Evolutionary conservation across 2,888 invertebrate species (phyloP), one percentile per base, ranked within the genome.

Genomic region (Eupithecia subumbrata): DNA sequence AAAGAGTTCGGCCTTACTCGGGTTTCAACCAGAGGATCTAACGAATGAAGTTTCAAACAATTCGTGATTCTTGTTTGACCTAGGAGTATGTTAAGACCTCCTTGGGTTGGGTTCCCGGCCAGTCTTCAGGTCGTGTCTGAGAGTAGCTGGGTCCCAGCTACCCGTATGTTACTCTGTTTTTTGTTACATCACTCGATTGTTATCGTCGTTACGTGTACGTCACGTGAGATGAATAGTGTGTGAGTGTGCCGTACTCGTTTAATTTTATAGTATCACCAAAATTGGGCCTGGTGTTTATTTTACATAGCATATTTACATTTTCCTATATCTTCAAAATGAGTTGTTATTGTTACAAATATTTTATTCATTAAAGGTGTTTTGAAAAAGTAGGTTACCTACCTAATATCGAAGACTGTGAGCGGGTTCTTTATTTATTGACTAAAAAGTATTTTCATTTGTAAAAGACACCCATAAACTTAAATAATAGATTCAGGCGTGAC

Each of bases 181-280:
- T n/a, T 18, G 77, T 77, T 78, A 74, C 71, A 74, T 76, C 73
- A 80, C 63, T 48, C 63, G 74, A 75, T 72, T 66, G 71, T 67
- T 73, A 77, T 78, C 76, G 71, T 30, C 56, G 75, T 78, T 76
- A 74, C 74, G 64, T 70, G 69, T 74, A 71, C 72, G 72, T 72
- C 78, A 79, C 80, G 80, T 79, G 80, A 80, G 71, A 72, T 73
- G 80, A 76, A 78, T 79, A 66, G 52, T 66, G 66, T n/a, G 43
- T 68, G 14, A 43, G 22, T 34, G 16, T 16, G 43, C 22, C 40
- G 25, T 16, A 22, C 11, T 43, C 43, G 43, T 45, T 7, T 63
- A 1, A 63, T 64, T 64, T 64, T 7, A 3, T 52, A 9, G 52
- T 52, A 52, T 52, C n/a, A 52, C n/a, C n/a, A n/a, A 52, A 52